These are phyloP conservation scores for Crepidodera aurea DNA, from an alignment of 2,888 invertebrate genomes.

Conservation along the genomic window DNA sequence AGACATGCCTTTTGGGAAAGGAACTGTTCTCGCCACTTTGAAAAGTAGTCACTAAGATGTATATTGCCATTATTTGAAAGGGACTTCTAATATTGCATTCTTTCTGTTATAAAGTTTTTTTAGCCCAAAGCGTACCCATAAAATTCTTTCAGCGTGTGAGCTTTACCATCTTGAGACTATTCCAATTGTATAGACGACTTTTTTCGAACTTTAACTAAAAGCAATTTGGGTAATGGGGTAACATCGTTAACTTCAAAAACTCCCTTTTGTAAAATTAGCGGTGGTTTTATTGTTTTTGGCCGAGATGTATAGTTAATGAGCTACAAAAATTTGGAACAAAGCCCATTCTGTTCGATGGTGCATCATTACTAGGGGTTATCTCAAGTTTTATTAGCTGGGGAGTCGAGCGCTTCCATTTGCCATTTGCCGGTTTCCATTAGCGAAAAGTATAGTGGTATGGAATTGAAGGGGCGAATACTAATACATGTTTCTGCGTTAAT, in stretches of 20 bases:
- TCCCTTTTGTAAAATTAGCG: not conserved
- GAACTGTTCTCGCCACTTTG: too few relatives aligned
- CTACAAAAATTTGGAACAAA: conserved; percentile 22
- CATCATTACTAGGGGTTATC: conserved; percentile 29
- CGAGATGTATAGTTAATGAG: conserved; percentile 12
- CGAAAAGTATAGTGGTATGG: conserved; percentile 23
- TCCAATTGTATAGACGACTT: too few relatives aligned
- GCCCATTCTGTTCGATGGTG: conserved; percentile 19
- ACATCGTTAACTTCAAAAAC: not conserved
- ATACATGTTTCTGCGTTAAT: conserved; percentile 26
- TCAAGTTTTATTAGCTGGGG: conserved; percentile 30
- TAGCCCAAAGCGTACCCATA: too few relatives aligned
- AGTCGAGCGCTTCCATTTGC: conserved; percentile 25
- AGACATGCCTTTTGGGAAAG: too few relatives aligned
- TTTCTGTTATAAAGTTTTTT: too few relatives aligned
- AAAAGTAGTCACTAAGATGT: too few relatives aligned
- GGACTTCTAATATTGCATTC: too few relatives aligned
- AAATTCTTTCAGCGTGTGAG: too few relatives aligned
- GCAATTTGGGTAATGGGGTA: not conserved
- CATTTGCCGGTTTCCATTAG: conserved; percentile 30
- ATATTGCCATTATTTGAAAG: too few relatives aligned
- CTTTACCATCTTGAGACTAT: too few relatives aligned
- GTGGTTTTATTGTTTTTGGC: conserved; percentile 5
- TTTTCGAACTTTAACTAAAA: not conserved
- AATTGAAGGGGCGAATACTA: conserved; percentile 16